These are phyloP conservation scores for Myotis davidii DNA, from an alignment of 2,113 vertebrate genomes.

Conservation along the genomic window DNA sequence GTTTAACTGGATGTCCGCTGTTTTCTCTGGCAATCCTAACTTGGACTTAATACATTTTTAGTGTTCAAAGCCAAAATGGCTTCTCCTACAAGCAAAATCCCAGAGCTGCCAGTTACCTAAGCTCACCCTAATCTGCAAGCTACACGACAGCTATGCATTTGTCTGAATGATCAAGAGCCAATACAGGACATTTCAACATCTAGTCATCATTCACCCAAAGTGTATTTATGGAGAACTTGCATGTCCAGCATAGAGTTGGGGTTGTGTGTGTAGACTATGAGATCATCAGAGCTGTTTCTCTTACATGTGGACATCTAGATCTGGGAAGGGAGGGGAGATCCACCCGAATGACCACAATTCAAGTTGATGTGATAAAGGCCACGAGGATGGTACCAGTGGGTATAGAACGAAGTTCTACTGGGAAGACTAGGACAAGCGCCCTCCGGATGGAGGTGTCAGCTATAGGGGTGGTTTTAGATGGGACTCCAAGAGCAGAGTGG, in stretches of 20 bases:
- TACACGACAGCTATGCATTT: fast-evolving
- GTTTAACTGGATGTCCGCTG: background rate
- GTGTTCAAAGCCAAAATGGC: background rate
- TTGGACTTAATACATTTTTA: background rate
- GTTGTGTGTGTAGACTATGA: background rate
- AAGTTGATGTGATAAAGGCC: background rate
- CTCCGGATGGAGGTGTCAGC: background rate
- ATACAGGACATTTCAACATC: fast-evolving
- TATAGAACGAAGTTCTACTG: background rate
- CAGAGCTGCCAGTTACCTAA: background rate
- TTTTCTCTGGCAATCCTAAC: background rate
- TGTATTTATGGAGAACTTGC: background rate
- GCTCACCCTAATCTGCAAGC: background rate
- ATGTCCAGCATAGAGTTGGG: fast-evolving
- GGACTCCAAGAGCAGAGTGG: background rate
- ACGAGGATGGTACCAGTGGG: background rate
- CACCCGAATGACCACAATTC: background rate
- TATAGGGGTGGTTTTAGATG: background rate
- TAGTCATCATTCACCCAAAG: fast-evolving
- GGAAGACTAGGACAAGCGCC: background rate
- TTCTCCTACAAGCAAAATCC: background rate
- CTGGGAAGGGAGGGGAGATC: background rate
- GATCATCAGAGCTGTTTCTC: background rate
- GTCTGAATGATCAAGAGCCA: fast-evolving
- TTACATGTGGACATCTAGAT: fast-evolving